These are phyloP conservation scores for Apis cerana DNA, from an alignment of 1,140 invertebrate genomes.

Conservation along the genomic window DNA sequence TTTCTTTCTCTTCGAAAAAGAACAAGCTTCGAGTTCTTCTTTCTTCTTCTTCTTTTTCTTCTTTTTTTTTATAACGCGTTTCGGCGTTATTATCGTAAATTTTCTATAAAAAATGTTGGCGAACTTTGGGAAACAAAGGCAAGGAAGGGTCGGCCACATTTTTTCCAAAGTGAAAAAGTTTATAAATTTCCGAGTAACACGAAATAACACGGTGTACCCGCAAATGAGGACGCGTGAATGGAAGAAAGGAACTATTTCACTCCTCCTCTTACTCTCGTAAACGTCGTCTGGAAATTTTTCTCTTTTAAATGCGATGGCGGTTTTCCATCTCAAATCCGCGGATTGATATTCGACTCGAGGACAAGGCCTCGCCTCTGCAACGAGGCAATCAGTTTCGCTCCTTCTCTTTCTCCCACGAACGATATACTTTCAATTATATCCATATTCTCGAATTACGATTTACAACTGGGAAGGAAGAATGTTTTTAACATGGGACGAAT, in stretches of 20 bases:
- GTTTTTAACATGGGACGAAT: no score
- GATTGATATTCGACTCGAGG: constrained; percentile 33
- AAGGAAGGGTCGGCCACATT: neutral
- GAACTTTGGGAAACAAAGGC: neutral
- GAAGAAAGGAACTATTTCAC: constrained; percentile 16
- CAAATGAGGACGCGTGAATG: constrained; percentile 34
- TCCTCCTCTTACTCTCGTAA: neutral
- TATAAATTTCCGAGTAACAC: neutral
- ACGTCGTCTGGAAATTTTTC: constrained; percentile 41
- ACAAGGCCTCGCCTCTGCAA: constrained; percentile 19
- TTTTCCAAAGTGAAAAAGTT: constrained; percentile 16
- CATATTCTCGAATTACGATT: no score
- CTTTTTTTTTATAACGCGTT: neutral
- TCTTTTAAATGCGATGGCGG: neutral
- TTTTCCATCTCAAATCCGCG: constrained; percentile 32
- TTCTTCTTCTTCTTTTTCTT: neutral
- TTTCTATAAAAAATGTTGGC: constrained; percentile 3
- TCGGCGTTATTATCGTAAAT: constrained; percentile 1
- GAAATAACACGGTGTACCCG: neutral
- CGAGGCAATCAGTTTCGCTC: constrained; percentile 22
- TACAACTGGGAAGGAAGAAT: no score
- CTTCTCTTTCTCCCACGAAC: no score
- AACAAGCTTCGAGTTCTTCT: neutral
- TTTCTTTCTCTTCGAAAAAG: no score
- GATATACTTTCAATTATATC: no score